These are phyloP conservation scores for Bicyclus anynana DNA, from an alignment of 1,140 invertebrate genomes.

Conservation along the genomic window DNA sequence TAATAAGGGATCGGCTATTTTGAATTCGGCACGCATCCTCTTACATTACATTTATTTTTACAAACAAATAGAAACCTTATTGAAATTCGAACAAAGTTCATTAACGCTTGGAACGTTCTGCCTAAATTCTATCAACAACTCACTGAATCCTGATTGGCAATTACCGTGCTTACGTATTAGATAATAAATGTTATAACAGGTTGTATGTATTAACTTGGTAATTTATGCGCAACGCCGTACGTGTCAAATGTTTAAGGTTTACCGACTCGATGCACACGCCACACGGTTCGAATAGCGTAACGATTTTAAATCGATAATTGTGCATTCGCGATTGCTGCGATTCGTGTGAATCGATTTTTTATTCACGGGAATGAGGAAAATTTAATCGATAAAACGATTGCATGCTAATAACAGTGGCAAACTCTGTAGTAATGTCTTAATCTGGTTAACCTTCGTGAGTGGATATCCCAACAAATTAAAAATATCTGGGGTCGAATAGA, in stretches of 20 bases:
- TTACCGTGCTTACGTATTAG: not conserved
- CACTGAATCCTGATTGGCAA: not conserved
- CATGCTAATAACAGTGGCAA: no score
- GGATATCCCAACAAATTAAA: no score
- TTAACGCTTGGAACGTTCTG: not conserved
- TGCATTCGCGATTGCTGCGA: slow-evolving; percentile 18
- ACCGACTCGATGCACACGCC: slow-evolving; percentile 22
- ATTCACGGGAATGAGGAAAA: not conserved
- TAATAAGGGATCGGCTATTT: slow-evolving; percentile 26
- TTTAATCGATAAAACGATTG: not conserved
- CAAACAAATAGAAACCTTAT: slow-evolving; percentile 7
- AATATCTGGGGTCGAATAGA: no score
- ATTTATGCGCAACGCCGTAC: slow-evolving; percentile 7
- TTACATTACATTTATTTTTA: not conserved
- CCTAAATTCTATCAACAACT: not conserved
- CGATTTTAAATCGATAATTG: slow-evolving; percentile 37
- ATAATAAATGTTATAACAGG: slow-evolving; percentile 1
- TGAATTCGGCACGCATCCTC: slow-evolving; percentile 28
- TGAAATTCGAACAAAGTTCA: not conserved
- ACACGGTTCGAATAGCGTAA: slow-evolving; percentile 29
- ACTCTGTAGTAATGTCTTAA: no score
- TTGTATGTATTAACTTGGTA: not conserved
- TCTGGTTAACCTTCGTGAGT: no score
- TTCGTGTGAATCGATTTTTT: slow-evolving; percentile 18
- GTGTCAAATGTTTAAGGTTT: slow-evolving; percentile 26